These are phyloP conservation scores for Amblyteles armatorius DNA, from an alignment of 2,888 invertebrate genomes.

Conservation along the genomic window DNA sequence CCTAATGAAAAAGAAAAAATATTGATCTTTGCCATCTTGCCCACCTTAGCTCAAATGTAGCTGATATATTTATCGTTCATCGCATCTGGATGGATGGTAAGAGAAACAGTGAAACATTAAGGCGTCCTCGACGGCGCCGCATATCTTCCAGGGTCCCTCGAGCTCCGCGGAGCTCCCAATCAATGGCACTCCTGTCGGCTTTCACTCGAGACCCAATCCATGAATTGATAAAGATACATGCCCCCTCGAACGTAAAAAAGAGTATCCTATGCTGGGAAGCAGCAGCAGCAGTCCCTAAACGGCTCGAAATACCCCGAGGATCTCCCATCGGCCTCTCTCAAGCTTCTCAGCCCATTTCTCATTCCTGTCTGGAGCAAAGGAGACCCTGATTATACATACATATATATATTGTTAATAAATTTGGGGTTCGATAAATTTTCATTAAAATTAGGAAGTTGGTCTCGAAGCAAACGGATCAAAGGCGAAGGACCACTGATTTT, in stretches of 20 bases:
- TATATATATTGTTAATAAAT: not conserved
- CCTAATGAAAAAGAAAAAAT: too few relatives aligned
- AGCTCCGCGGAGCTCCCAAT: slow-evolving; percentile 48
- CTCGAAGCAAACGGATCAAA: not conserved
- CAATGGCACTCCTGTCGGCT: slow-evolving; percentile 50
- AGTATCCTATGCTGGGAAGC: slow-evolving; percentile 21
- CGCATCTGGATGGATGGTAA: slow-evolving; percentile 6
- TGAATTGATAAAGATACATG: slow-evolving; percentile 65
- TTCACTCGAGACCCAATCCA: slow-evolving; percentile 59
- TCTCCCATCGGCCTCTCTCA: slow-evolving; percentile 17
- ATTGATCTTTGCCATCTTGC: too few relatives aligned
- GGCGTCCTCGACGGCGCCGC: not conserved
- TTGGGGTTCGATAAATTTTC: not conserved
- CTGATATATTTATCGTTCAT: slow-evolving; percentile 12
- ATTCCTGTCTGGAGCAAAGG: not conserved
- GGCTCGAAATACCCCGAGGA: slow-evolving; percentile 38
- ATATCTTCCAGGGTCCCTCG: slow-evolving; percentile 30
- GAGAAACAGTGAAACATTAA: slow-evolving; percentile 47
- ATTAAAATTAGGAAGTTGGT: not conserved
- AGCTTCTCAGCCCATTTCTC: not conserved
- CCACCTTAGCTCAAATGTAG: too few relatives aligned
- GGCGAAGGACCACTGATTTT: not conserved
- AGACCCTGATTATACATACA: not conserved
- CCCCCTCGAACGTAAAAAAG: slow-evolving; percentile 48
- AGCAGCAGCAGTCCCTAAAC: slow-evolving; percentile 5